These are phyloP conservation scores for Takifugu flavidus DNA, from an alignment of 2,113 vertebrate genomes.

Conservation along the genomic window DNA sequence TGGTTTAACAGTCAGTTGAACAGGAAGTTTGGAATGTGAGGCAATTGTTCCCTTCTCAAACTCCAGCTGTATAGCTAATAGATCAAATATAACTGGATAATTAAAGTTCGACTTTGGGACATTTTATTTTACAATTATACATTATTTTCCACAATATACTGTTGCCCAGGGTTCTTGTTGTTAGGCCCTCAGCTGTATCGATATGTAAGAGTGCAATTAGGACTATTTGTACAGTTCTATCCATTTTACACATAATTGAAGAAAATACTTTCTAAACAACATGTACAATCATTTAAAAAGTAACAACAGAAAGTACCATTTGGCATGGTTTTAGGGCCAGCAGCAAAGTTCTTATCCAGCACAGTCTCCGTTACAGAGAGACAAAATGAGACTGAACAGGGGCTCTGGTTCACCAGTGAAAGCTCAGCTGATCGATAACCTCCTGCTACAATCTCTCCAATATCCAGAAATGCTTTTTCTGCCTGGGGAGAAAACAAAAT, in stretches of 20 bases:
- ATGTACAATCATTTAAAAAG: neutral
- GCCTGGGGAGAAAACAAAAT: constrained; percentile 64
- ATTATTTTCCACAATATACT: no score
- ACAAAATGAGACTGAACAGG: constrained; percentile 79
- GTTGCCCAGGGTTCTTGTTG: no score
- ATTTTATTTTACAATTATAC: no score
- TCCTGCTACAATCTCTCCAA: constrained; percentile 81
- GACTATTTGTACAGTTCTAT: no score
- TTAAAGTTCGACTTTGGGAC: no score
- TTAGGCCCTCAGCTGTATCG: no score
- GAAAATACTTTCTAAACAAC: neutral
- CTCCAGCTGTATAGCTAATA: constrained; percentile 81
- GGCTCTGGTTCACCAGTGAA: constrained; percentile 80
- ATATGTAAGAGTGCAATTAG: no score
- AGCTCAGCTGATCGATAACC: constrained; percentile 69
- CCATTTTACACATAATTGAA: neutral
- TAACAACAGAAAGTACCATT: constrained; percentile 69
- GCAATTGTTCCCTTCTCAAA: constrained; percentile 71
- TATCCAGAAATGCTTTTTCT: constrained; percentile 71
- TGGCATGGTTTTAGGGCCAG: constrained; percentile 41
- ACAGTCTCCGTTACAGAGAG: constrained; percentile 78
- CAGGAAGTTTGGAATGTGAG: constrained; percentile 71
- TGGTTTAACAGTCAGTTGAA: constrained; percentile 72
- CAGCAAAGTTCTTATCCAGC: constrained; percentile 32
- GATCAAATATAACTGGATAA: neutral